These are phyloP conservation scores for Syngnathus rostellatus DNA, from an alignment of 2,797 vertebrate species.

Conservation along the genomic window DNA sequence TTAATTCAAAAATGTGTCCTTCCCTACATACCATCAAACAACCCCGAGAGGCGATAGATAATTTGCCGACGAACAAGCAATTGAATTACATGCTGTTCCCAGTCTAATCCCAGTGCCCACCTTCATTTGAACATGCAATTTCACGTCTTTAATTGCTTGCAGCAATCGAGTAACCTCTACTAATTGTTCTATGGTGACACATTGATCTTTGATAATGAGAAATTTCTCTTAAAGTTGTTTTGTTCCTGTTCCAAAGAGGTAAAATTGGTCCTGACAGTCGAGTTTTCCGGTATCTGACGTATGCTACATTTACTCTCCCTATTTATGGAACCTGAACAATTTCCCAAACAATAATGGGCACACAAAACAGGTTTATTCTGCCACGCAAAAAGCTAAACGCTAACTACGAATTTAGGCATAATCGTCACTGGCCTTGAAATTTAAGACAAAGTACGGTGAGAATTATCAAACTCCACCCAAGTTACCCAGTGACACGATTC, in stretches of 20 bases:
- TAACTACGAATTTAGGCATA: no score
- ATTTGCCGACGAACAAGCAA: constrained; percentile 45
- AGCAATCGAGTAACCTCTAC: constrained; percentile 44
- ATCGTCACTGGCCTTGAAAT: not conserved
- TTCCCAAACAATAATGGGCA: no score
- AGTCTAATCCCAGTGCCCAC: constrained; percentile 36
- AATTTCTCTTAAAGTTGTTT: constrained; percentile 34
- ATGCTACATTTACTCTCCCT: no score
- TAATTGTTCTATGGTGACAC: constrained; percentile 44
- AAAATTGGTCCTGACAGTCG: constrained; percentile 2
- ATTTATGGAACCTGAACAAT: no score
- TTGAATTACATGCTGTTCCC: constrained; percentile 54
- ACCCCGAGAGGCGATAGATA: constrained; percentile 20
- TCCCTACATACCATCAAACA: constrained; percentile 22
- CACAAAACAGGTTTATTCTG: no score
- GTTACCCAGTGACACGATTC: no score
- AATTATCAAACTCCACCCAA: no score
- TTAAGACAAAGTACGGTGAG: not conserved
- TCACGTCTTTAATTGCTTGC: constrained; percentile 48
- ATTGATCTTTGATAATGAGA: constrained; percentile 38
- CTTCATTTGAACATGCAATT: constrained; percentile 37
- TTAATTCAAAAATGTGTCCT: constrained; percentile 3
- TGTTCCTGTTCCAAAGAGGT: constrained; percentile 13
- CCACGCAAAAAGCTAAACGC: no score
- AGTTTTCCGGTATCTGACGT: not conserved